Percentiles rank a stretch among this genome's conserved stretches.
These are phyloP conservation scores for Parazoanthus atlanticus DNA, from an alignment of 92 coral and sea anemone species.

Conservation along the genomic window DNA sequence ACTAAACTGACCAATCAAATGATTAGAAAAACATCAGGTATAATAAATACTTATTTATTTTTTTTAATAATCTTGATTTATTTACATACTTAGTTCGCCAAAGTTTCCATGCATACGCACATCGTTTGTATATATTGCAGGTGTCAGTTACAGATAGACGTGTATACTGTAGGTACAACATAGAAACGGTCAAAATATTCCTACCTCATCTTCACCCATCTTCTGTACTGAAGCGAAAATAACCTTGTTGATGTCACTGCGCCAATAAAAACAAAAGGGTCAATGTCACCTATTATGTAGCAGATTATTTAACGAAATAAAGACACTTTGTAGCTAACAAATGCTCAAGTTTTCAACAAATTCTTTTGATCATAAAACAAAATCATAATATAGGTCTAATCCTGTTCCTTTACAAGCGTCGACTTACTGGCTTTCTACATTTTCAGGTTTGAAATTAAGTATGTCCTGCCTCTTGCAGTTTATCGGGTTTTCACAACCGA, in stretches of 20 bases:
- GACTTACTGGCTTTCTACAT: neutral
- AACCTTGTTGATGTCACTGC: constrained; percentile 71
- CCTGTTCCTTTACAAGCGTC: neutral
- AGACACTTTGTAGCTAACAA: neutral
- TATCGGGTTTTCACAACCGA: too few species aligned
- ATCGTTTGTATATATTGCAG: too few species aligned
- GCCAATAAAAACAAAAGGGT: neutral
- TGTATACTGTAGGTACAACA: neutral
- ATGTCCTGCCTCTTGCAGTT: neutral
- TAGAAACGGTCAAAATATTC: neutral
- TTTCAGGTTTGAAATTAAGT: neutral
- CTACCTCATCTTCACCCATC: constrained; percentile 41
- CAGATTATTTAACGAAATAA: neutral
- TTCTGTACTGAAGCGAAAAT: constrained; percentile 69
- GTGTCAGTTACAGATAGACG: too few species aligned
- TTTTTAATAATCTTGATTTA: too few species aligned
- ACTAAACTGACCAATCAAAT: too few species aligned
- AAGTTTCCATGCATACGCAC: too few species aligned
- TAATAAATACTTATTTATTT: too few species aligned
- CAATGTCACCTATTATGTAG: neutral
- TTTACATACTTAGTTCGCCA: too few species aligned
- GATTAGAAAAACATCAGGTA: too few species aligned
- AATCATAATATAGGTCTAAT: neutral
- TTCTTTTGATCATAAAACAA: neutral
- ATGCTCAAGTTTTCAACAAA: neutral